These are phyloP conservation scores for Acrocera orbiculus DNA, from an alignment of 2,888 invertebrate species.

Conservation along the genomic window DNA sequence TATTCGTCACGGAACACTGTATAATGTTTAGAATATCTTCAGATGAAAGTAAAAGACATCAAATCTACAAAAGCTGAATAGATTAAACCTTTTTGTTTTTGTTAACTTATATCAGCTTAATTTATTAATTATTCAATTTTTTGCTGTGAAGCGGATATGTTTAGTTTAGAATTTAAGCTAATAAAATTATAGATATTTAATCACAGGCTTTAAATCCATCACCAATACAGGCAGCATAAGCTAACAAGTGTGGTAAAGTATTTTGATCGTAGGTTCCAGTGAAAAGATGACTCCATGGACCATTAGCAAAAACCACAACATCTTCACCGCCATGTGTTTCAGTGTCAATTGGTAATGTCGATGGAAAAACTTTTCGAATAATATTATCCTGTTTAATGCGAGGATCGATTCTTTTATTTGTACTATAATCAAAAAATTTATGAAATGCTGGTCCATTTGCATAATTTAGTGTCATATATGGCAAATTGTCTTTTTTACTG, in stretches of 20 bases:
- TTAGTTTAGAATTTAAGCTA: not conserved
- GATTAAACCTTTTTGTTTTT: not conserved
- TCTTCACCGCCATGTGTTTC: constrained; percentile 67
- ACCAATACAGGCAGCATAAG: constrained; percentile 59
- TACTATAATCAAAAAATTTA: constrained; percentile 17
- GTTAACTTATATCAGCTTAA: not conserved
- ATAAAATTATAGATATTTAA: too few relatives aligned
- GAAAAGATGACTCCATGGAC: constrained; percentile 65
- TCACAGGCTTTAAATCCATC: too few relatives aligned
- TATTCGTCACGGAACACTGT: too few relatives aligned
- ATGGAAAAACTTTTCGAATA: too few relatives aligned
- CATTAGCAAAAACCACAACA: constrained; percentile 51
- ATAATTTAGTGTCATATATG: constrained; percentile 51
- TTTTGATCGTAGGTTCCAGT: constrained; percentile 63
- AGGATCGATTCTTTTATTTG: not conserved
- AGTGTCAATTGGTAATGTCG: constrained; percentile 11
- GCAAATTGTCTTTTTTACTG: constrained; percentile 35
- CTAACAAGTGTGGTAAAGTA: constrained; percentile 57
- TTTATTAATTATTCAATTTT: not conserved
- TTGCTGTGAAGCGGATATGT: not conserved
- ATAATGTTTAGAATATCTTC: too few relatives aligned
- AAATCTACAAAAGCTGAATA: not conserved
- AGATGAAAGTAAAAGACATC: too few relatives aligned
- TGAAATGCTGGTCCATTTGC: constrained; percentile 54
- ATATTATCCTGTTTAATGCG: not conserved